Conservation (phyloP, 1,140 invertebrate species). For the Drosophila kurseongensis region DNA sequence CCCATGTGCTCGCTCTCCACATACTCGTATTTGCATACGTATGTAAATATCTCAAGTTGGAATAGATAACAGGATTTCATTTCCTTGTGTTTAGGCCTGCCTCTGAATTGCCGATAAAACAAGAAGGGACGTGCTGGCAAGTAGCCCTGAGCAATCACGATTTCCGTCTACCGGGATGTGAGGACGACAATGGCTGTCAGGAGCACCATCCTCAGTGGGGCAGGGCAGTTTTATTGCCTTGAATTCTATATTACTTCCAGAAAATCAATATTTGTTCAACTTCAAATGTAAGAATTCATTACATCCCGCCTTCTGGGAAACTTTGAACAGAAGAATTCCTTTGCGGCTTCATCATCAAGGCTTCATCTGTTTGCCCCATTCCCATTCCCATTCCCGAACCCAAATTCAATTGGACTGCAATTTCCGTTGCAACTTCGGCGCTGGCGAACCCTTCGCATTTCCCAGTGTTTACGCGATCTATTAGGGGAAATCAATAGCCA, state of each 20-base stretch:
- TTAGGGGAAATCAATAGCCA: conserved; percentile 42
- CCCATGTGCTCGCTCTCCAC: conserved; percentile 2
- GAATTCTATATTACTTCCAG: conserved; percentile 39
- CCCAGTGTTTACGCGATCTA: conserved; percentile 22
- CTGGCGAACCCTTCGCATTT: conserved; percentile 8
- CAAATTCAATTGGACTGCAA: conserved; percentile 32
- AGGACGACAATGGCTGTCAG: conserved; percentile 29
- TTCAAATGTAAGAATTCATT: conserved; percentile 62
- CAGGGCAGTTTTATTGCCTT: conserved; percentile 62
- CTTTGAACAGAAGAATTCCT: conserved; percentile 22
- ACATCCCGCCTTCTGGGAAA: conserved; percentile 4
- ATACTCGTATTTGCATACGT: conserved; percentile 58
- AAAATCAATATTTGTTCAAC: conserved; percentile 61
- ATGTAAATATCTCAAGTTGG: conserved; percentile 40
- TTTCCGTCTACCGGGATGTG: conserved; percentile 42
- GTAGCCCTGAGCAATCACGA: conserved; percentile 64
- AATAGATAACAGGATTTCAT: conserved; percentile 58
- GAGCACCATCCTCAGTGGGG: conserved; percentile 36
- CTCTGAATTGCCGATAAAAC: conserved; percentile 57
- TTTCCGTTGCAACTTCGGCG: conserved; percentile 38
- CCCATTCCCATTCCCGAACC: too few species aligned
- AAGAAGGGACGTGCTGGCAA: conserved; percentile 30
- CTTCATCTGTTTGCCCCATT: not conserved
- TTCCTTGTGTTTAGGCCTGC: conserved; percentile 34
- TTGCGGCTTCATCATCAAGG: conserved; percentile 4